These are phyloP conservation scores for Syngnathus rostellatus DNA, from an alignment of 2,797 vertebrate genomes.

Conservation along the genomic window DNA sequence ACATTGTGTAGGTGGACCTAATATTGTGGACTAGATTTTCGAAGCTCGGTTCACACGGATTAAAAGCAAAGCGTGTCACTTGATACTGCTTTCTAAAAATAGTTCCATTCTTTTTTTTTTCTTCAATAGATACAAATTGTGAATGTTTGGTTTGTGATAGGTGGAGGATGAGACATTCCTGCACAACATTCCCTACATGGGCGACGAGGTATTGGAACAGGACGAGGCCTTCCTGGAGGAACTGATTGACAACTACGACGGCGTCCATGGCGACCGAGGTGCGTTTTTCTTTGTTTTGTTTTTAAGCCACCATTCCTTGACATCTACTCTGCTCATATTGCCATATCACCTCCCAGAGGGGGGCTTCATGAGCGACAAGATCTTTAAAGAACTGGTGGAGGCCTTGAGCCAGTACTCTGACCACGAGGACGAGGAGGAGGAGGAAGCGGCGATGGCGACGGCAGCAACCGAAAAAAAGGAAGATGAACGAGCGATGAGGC, in stretches of 20 bases:
- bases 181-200: slow-evolving; percentile 98
- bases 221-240: slow-evolving; percentile 97
- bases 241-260: slow-evolving; percentile 96
- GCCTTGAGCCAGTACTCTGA: slow-evolving; percentile 89
- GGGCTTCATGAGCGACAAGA: slow-evolving; percentile 87
- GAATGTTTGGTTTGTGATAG: slow-evolving; percentile 54
- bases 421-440: slow-evolving; percentile 82
- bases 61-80: not conserved
- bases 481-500: slow-evolving; percentile 69
- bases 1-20: not conserved
- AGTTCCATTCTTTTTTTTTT: not conserved
- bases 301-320: not conserved
- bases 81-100: not conserved
- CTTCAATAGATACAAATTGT: not conserved
- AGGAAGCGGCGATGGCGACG: slow-evolving; percentile 59
- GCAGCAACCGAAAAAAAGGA: slow-evolving; percentile 63
- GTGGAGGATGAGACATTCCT: slow-evolving; percentile 96
- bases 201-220: slow-evolving; percentile 92
- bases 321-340: not conserved
- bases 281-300: not conserved
- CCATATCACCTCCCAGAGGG: slow-evolving; percentile 65
- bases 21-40: not conserved
- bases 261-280: slow-evolving; percentile 76
- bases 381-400: slow-evolving; percentile 91
- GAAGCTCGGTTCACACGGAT: not conserved